phyloP scores from a whole-genome alignment of 2,797 vertebrate species.

The Chromobotia macracanthus region DNA sequence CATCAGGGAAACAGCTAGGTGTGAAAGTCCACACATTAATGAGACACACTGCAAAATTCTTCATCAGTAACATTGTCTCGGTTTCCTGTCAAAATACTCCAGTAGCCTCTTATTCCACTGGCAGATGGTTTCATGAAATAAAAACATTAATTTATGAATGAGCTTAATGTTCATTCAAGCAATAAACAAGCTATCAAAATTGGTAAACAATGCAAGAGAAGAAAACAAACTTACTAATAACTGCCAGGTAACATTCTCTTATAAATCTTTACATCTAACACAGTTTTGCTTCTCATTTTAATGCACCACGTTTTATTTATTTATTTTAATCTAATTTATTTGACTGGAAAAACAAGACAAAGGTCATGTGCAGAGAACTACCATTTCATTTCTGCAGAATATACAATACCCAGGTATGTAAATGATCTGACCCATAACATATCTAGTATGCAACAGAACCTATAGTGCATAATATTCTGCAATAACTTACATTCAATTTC shows the following conservation, averaged over 20 bases:
- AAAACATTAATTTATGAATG: neutral
- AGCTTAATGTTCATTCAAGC: neutral
- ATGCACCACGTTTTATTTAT: no score
- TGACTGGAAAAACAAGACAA: neutral
- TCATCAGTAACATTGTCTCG: constrained; percentile 3
- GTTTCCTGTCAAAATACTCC: neutral
- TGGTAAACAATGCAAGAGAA: neutral
- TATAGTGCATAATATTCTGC: neutral
- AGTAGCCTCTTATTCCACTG: neutral
- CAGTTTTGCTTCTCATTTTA: no score
- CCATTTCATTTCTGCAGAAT: neutral
- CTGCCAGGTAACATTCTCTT: neutral
- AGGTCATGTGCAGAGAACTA: neutral
- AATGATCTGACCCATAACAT: neutral
- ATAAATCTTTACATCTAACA: no score
- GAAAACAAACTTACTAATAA: neutral
- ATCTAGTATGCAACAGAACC: neutral
- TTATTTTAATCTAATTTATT: no score
- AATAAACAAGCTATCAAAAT: neutral
- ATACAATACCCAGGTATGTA: neutral
- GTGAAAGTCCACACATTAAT: constrained; percentile 29
- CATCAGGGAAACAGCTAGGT: constrained; percentile 31
- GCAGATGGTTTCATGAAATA: neutral
- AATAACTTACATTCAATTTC: neutral
- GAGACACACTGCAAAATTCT: neutral